Conservation (phyloP, 1,140 invertebrate genomes). For the Scaptomyza montana region DNA sequence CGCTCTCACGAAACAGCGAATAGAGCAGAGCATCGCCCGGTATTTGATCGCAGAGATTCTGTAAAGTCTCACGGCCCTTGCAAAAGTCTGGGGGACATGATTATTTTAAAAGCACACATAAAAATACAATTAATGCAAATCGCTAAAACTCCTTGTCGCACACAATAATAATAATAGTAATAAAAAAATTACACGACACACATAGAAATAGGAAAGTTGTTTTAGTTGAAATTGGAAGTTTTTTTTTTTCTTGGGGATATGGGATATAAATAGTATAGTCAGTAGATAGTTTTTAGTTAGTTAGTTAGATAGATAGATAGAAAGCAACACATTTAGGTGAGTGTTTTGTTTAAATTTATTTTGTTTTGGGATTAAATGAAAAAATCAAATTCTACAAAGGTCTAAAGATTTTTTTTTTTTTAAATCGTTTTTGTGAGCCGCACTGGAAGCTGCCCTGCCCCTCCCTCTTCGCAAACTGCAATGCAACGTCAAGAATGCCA, state of each 20-base stretch:
- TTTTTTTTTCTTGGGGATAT: not conserved
- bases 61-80: constrained; percentile 89
- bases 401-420: constrained; percentile 31
- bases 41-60: constrained; percentile 92
- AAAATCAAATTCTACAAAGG: constrained; percentile 44
- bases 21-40: constrained; percentile 94
- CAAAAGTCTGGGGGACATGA: constrained; percentile 89
- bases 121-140: constrained; percentile 84
- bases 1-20: constrained; percentile 94
- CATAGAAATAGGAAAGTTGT: constrained; percentile 22
- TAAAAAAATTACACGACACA: constrained; percentile 42
- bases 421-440: constrained; percentile 39
- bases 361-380: constrained; percentile 35
- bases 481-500: constrained; percentile 56
- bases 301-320: constrained; percentile 21
- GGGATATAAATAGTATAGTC: constrained; percentile 51
- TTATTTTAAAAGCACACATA: constrained; percentile 82
- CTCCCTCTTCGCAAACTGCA: not conserved
- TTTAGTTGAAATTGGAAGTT: constrained; percentile 11
- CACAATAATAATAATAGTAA: constrained; percentile 1
- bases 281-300: constrained; percentile 40
- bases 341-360: not conserved
- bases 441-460: constrained; percentile 55
- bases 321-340: constrained; percentile 74
- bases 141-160: constrained; percentile 58